phyloP scores from a whole-genome alignment of 2,797 vertebrate genomes.

The Diceros bicornis region DNA sequence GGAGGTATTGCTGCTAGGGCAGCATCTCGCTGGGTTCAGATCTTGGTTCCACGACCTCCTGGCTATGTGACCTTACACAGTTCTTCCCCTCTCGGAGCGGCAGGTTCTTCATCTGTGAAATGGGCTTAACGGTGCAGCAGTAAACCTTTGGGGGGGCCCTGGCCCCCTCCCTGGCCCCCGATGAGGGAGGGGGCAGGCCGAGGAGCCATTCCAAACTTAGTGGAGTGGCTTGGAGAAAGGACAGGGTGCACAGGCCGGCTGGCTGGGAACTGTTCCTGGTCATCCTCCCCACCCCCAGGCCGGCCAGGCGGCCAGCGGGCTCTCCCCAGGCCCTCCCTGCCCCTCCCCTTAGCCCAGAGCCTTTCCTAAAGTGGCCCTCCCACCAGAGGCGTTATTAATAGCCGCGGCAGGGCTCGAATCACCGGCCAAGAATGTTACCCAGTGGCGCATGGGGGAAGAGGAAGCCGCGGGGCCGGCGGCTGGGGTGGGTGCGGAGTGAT shows the following conservation, averaged over 20 bases:
- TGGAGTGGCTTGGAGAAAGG: slow-evolving; percentile 75
- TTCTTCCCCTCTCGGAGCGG: not conserved
- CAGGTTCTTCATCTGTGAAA: not conserved
- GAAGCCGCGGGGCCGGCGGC: slow-evolving; percentile 67
- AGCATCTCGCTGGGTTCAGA: accelerated
- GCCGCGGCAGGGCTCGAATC: not conserved
- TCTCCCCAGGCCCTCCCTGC: not conserved
- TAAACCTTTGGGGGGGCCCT: not conserved
- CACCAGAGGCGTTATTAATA: slow-evolving; percentile 82
- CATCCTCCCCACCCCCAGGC: not conserved
- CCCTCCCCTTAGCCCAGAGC: slow-evolving; percentile 67
- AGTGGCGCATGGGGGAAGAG: slow-evolving; percentile 75
- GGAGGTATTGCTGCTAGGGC: not conserved
- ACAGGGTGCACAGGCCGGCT: slow-evolving; percentile 27
- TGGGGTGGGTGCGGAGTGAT: slow-evolving; percentile 73
- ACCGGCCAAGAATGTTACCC: slow-evolving; percentile 82
- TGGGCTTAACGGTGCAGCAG: accelerated
- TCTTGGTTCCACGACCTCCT: not conserved
- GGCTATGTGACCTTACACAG: not conserved
- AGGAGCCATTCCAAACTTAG: slow-evolving; percentile 72
- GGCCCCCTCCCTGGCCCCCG: accelerated
- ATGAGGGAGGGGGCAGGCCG: accelerated
- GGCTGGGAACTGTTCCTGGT: slow-evolving; percentile 49
- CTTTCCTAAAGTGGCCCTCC: slow-evolving; percentile 71
- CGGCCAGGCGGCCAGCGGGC: not conserved